Percentiles rank a stretch among this genome's conserved stretches.
These are phyloP conservation scores for Channallabes apus DNA, from an alignment of 2,797 vertebrate genomes.

Conservation along the genomic window DNA sequence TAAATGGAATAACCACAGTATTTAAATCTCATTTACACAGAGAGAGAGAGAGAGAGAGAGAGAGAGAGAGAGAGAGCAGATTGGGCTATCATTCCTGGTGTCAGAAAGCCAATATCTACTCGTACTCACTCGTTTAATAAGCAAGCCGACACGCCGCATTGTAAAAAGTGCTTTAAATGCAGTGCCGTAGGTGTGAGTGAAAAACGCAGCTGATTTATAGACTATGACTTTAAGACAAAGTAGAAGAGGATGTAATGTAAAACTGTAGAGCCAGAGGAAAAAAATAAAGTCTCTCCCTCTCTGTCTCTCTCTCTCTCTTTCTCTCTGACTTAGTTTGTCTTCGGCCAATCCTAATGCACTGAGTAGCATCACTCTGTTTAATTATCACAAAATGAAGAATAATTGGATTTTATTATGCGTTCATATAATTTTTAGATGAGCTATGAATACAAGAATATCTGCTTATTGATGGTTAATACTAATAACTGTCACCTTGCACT, in stretches of 20 bases:
- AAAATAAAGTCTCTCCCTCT: not conserved
- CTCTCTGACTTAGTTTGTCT: not conserved
- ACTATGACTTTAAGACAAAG: constrained; percentile 9
- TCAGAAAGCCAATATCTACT: constrained; percentile 31
- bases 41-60: constrained; percentile 6
- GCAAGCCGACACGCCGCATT: not conserved
- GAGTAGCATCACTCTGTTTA: not conserved
- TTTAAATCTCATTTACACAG: constrained; percentile 3
- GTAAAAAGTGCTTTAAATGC: constrained; percentile 18
- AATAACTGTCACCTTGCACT: too few species aligned
- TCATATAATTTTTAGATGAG: not conserved
- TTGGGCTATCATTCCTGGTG: constrained; percentile 8
- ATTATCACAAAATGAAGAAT: not conserved
- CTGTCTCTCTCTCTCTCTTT: not conserved
- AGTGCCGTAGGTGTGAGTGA: not conserved
- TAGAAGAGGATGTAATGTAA: constrained; percentile 1
- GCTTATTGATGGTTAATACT: too few species aligned
- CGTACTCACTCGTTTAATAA: constrained; percentile 2
- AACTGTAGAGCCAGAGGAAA: not conserved
- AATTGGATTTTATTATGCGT: not conserved
- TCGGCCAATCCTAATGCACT: not conserved
- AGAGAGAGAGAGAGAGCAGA: constrained; percentile 54
- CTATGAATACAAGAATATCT: too few species aligned
- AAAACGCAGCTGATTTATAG: constrained; percentile 22
- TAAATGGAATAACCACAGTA: too few species aligned